Base-by-base conservation (phyloP, 2,888 invertebrate genomes). In the Pristionchus exspectatus region DNA sequence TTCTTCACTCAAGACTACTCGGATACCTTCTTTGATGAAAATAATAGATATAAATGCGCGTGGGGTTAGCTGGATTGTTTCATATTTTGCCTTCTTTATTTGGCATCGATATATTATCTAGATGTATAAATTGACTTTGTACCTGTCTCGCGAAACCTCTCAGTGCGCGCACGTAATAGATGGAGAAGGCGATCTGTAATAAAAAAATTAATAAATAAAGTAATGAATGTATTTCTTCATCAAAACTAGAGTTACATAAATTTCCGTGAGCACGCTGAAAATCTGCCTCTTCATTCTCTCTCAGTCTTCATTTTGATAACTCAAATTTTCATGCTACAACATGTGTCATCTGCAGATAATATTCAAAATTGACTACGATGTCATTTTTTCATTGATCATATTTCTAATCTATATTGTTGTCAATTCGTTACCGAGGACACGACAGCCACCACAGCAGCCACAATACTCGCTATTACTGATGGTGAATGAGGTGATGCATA, bases 131-230 rank as follows among this genome's bases (percentile, higher is more conserved):
- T 4, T 59, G 59, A n/a, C n/a, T n/a, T n/a, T 14, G 14, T 30
- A 87, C 87, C 50, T 87, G 87, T 50, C 87, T 87, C 21, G 87
- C 66, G 87, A 87, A 87, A 44, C 87, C 87, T 66, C 50, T 21
- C 38, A 87, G 50, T 16, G 87, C 87, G 1, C 87, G 87, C 9
- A 69, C 56, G 24, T 56, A 87, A 27, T 27, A 44, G 24, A 87
- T 27, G 44, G 87, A 54, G 69, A 87, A 87, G 69, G 69, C 21
- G 27, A 66, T 87, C 81, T 81, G 44, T 24, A 38, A 74, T 0
- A n/a, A n/a, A 69, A n/a, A 69, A 59, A n/a, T n/a, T n/a, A 21
- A 59, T 3, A 59, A 59, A 59, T 5, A 24, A 59, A 59, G 4
- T 59, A 59, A 4, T 59, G 59, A 59, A 38, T 5, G 38, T 38